Conservation (phyloP, 64 coral and sea anemone genomes). For the Montipora sp. region DNA sequence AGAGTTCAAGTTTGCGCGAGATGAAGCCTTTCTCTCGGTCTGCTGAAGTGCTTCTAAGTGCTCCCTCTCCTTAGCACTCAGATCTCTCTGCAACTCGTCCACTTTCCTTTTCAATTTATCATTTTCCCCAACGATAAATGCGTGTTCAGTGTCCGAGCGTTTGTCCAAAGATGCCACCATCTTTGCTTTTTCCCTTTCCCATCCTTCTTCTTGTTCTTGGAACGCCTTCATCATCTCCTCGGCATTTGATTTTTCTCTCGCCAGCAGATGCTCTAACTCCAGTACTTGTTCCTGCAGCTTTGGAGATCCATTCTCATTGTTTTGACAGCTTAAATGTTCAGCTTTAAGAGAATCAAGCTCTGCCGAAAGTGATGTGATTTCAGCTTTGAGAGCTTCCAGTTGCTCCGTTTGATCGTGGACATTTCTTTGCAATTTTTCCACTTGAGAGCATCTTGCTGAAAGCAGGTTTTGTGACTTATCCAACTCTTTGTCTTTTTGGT, state of each 20-base stretch:
- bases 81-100: constrained; percentile 37
- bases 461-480: constrained; percentile 42
- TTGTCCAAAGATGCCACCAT: constrained; percentile 22
- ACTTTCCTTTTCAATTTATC: constrained; percentile 23
- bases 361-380: constrained; percentile 40
- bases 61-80: constrained; percentile 42
- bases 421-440: constrained; percentile 64
- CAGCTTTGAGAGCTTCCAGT: constrained; percentile 46
- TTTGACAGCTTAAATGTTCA: constrained; percentile 63
- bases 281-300: constrained; percentile 68
- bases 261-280: constrained; percentile 65
- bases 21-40: not conserved
- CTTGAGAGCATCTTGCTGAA: constrained; percentile 34
- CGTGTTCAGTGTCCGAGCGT: not conserved
- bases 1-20: not conserved
- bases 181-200: constrained; percentile 72
- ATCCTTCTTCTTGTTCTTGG: constrained; percentile 69
- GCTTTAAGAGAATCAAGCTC: constrained; percentile 51
- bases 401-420: constrained; percentile 68
- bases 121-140: not conserved
- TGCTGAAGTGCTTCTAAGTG: not conserved
- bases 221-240: constrained; percentile 62
- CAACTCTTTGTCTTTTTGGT: constrained; percentile 5
- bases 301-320: not conserved
- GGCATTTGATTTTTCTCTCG: constrained; percentile 63